These are phyloP conservation scores for Cuculus canorus DNA, from an alignment of 2,797 vertebrate genomes.

Conservation along the genomic window DNA sequence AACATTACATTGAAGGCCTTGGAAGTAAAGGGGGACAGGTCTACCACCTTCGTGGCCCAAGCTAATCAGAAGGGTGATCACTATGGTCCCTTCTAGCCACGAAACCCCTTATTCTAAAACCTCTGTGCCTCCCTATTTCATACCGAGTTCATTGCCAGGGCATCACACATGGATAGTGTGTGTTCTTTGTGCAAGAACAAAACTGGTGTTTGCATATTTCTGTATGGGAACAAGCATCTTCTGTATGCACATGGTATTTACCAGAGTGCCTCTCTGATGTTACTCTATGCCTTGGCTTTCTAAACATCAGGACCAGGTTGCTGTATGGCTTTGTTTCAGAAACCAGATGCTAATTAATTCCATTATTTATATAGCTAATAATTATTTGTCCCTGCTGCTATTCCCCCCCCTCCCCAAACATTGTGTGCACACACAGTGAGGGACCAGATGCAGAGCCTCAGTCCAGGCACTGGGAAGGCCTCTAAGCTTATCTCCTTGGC, in stretches of 20 bases:
- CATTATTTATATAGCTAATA: constrained; percentile 28
- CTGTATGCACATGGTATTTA: background rate
- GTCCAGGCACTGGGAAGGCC: background rate
- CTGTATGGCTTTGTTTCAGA: background rate
- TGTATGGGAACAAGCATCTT: background rate
- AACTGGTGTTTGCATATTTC: background rate
- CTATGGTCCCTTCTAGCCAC: background rate
- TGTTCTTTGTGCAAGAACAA: background rate
- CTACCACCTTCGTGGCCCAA: background rate
- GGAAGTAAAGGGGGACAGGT: constrained; percentile 16
- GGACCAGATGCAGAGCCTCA: background rate
- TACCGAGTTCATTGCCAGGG: background rate
- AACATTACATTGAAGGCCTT: background rate
- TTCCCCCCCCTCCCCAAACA: background rate
- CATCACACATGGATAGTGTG: background rate
- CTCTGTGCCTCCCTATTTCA: background rate
- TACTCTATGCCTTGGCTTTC: background rate
- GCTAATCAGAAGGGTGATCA: background rate
- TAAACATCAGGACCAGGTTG: background rate
- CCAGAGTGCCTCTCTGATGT: background rate
- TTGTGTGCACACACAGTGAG: background rate
- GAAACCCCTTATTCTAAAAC: background rate
- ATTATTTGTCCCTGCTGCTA: constrained; percentile 10
- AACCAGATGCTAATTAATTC: constrained; percentile 28
- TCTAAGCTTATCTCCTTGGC: background rate